These are phyloP conservation scores for Stenchaetothrips biformis DNA, from an alignment of 2,888 invertebrate species.

Conservation along the genomic window DNA sequence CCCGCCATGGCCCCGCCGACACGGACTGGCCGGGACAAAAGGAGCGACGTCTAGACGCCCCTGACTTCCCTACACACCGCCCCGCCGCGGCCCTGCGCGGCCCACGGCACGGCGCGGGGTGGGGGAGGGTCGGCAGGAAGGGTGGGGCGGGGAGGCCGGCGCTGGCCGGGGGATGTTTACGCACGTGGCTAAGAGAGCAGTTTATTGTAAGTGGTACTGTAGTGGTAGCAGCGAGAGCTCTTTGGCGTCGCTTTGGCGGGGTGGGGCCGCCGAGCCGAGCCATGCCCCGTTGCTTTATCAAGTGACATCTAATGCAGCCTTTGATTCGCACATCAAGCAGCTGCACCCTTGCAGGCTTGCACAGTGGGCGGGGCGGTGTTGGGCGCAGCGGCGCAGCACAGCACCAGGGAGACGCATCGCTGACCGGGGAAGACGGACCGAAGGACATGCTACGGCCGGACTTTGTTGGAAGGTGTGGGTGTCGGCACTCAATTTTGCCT, in stretches of 20 bases:
- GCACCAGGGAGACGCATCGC: no score
- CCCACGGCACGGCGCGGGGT: not conserved
- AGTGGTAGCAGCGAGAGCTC: not conserved
- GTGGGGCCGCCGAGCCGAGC: not conserved
- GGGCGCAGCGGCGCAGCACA: no score
- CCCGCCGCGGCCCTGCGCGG: not conserved
- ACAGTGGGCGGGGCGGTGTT: not conserved
- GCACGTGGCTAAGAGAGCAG: conserved; percentile 24
- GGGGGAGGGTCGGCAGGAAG: not conserved
- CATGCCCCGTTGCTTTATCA: not conserved
- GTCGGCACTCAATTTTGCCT: no score
- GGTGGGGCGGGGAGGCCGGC: not conserved
- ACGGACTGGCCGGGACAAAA: not conserved
- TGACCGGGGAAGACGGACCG: not conserved
- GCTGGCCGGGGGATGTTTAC: conserved; percentile 8
- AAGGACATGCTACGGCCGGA: not conserved
- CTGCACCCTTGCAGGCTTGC: not conserved
- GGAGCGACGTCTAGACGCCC: not conserved
- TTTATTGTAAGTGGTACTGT: conserved; percentile 16
- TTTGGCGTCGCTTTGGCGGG: no score
- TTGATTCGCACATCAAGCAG: conserved; percentile 15
- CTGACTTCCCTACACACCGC: not conserved
- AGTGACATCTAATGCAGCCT: conserved; percentile 16
- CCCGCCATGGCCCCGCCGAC: not conserved
- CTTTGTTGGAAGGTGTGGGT: not conserved